phyloP scores from a whole-genome alignment of 2,113 vertebrate genomes.

The Condylura cristata region DNA sequence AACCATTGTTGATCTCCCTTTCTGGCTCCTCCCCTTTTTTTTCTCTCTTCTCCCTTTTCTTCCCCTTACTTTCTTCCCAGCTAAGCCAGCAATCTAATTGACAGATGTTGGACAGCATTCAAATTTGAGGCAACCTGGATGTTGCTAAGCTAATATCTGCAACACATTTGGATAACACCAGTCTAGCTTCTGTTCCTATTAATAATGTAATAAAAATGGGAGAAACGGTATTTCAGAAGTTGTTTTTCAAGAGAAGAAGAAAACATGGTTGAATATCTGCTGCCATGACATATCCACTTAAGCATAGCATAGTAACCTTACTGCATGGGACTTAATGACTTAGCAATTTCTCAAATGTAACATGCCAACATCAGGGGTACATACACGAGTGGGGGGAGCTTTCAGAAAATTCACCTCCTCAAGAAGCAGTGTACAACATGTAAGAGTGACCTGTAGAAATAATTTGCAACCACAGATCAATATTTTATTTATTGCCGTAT shows the following conservation, averaged over 20 bases:
- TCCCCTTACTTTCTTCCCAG: not conserved
- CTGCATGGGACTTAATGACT: not conserved
- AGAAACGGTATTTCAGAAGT: not conserved
- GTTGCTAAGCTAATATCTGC: not conserved
- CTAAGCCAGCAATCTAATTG: not conserved
- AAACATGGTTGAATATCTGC: not conserved
- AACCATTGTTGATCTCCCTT: not conserved
- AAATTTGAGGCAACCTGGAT: not conserved
- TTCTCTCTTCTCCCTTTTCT: not conserved
- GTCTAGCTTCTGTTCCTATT: not conserved
- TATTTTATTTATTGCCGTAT: not conserved
- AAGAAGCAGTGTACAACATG: not conserved
- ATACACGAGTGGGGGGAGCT: not conserved
- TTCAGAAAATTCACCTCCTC: not conserved
- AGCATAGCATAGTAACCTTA: not conserved
- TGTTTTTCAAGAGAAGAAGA: not conserved
- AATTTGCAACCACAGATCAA: not conserved
- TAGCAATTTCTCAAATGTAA: not conserved
- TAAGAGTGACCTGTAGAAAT: not conserved
- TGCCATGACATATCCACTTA: not conserved
- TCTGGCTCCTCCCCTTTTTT: fast-evolving
- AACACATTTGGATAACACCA: not conserved
- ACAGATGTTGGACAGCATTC: not conserved
- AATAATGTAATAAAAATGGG: not conserved
- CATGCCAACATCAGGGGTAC: not conserved